Base-by-base conservation (phyloP, 2,797 vertebrate species). In the Eulemur rubriventer region DNA sequence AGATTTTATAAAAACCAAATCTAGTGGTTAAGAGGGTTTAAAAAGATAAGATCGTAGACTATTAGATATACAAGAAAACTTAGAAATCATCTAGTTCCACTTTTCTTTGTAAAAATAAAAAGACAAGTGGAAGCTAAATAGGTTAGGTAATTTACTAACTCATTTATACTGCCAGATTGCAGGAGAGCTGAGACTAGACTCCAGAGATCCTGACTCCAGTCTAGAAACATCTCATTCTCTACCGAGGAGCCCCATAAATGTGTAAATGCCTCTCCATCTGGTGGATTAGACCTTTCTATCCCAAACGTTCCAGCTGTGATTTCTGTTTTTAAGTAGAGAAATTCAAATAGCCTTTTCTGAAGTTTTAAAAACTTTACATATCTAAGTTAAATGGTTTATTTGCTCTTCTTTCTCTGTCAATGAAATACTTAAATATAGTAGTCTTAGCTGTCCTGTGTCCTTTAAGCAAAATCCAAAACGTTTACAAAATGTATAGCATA, bases 241-340 rank as follows among this genome's bases (percentile, higher is more conserved):
- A 11, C 10, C 30, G 4, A 35, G 63, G 24, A 73, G 12, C 13
- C 70, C 22, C 12, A 28, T 16, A 26, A 43, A 46, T 69, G 4
- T 70, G 8, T 59, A 20, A 70, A 30, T 83, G 92, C 26, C 30
- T 48, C 46, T 79, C 22, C 65, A 0, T 67, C 20, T n/a, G 41
- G 9, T 88, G 24, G 30, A 33, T 80, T 95, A 96, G 55, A 69
- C n/a, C 26, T 59, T 92, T 87, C 22, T 70, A 26, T 79, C 35
- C 30, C 72, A 87, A 59, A n/a, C 22, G 41, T 73, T 92, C 90
- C 35, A n/a, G 3, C 70, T 75, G 7, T 18, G 41, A 38, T 79
- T 72, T 84, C 52, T 84, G 24, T 95, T 90, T 86, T 89, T 93
- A 63, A 92, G 22, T 73, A 57, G 85, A 95, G 26, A 94, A 81